Evolutionary conservation across 1,140 invertebrate genomes (phyloP).

Genomic region (Neodiprion pinetum): DNA sequence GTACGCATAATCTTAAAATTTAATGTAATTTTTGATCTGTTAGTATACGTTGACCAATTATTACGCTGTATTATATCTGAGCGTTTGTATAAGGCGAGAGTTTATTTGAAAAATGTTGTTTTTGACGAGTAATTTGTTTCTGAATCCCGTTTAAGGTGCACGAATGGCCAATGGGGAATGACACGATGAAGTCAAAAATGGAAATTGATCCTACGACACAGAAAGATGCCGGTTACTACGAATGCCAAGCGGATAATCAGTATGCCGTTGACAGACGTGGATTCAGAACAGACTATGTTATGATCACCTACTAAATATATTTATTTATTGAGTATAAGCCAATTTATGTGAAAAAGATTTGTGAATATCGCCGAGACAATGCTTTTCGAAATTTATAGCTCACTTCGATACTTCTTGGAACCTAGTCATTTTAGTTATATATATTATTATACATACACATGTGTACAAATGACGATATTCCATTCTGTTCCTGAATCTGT

Average conservation of each 20-base stretch:
- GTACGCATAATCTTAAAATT: background rate
- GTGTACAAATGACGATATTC: background rate
- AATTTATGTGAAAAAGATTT: slow-evolving; percentile 1
- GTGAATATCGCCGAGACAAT: background rate
- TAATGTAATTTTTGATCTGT: slow-evolving; percentile 13
- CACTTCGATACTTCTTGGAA: slow-evolving; percentile 6
- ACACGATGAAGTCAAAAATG: slow-evolving; percentile 88
- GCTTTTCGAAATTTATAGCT: background rate
- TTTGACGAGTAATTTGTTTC: too few relatives aligned
- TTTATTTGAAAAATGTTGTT: slow-evolving; percentile 43
- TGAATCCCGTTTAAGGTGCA: slow-evolving; percentile 71
- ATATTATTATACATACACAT: too few relatives aligned
- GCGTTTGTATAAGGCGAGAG: background rate
- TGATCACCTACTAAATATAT: slow-evolving; percentile 65
- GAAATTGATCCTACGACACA: slow-evolving; percentile 92
- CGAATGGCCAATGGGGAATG: slow-evolving; percentile 83
- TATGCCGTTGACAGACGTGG: slow-evolving; percentile 75
- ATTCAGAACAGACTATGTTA: slow-evolving; percentile 76
- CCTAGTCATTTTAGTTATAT: background rate
- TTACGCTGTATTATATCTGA: background rate
- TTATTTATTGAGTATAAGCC: slow-evolving; percentile 7
- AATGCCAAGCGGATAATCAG: slow-evolving; percentile 80
- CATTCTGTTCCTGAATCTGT: background rate
- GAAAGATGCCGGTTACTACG: slow-evolving; percentile 78
- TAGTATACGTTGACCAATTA: background rate